These are phyloP conservation scores for Discoglossus pictus DNA, from an alignment of 2,797 vertebrate genomes.

Conservation along the genomic window DNA sequence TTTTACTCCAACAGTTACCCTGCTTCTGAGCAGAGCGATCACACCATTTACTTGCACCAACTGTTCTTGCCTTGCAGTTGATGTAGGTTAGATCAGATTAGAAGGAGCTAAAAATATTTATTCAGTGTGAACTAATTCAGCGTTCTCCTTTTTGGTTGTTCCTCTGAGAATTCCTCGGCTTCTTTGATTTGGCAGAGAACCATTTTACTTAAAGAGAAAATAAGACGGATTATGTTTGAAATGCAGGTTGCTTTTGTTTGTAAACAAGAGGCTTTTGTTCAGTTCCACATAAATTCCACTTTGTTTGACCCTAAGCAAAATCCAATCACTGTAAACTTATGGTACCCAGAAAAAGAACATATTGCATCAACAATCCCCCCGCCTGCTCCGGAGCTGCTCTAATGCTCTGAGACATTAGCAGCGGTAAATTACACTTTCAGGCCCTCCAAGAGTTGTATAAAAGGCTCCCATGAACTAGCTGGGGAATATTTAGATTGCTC, in stretches of 20 bases:
- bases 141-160: background rate
- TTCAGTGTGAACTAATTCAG: conserved; percentile 21
- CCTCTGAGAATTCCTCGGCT: conserved; percentile 19
- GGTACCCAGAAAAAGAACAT: conserved; percentile 17
- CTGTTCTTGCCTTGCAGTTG: background rate
- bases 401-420: conserved; percentile 37
- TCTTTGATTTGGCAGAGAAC: conserved; percentile 30
- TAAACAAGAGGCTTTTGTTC: conserved; percentile 30
- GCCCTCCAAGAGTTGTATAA: conserved; percentile 7
- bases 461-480: conserved; percentile 13
- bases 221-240: conserved; percentile 34
- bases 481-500: conserved; percentile 26
- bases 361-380: conserved; percentile 37
- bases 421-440: conserved; percentile 34
- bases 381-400: conserved; percentile 8
- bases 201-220: conserved; percentile 40
- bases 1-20: too few relatives aligned
- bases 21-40: too few relatives aligned
- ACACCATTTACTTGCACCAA: background rate
- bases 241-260: conserved; percentile 39
- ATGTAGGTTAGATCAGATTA: conserved; percentile 6
- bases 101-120: conserved; percentile 26
- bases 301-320: conserved; percentile 46
- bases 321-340: conserved; percentile 43
- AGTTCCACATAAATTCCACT: conserved; percentile 27